Percentiles rank a stretch among this genome's conserved stretches.
Conservation (phyloP, 2,888 invertebrate genomes). For the Dicranocentrus wangi region DNA sequence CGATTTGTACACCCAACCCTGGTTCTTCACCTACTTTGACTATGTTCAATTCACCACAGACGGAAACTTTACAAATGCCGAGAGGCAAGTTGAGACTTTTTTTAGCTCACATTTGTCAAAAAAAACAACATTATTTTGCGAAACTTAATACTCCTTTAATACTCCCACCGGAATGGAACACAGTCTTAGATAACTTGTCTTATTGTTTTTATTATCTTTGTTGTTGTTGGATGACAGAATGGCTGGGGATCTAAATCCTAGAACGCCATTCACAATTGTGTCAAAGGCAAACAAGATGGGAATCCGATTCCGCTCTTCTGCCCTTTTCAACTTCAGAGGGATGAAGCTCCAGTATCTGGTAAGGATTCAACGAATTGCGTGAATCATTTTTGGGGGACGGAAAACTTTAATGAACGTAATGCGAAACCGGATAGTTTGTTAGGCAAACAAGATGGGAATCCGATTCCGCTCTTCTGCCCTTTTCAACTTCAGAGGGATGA, state of each 20-base stretch:
- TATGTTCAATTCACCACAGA: slow-evolving; percentile 71
- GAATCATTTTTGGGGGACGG: too few species aligned
- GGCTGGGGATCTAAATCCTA: slow-evolving; percentile 71
- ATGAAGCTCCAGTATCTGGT: slow-evolving; percentile 72
- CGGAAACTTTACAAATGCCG: slow-evolving; percentile 71
- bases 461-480: slow-evolving; percentile 72
- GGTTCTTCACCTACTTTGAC: slow-evolving; percentile 73
- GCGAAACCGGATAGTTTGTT: too few species aligned
- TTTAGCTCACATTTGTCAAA: too few species aligned
- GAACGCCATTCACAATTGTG: slow-evolving; percentile 70
- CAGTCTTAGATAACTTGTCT: background rate
- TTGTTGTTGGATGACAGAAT: slow-evolving; percentile 65
- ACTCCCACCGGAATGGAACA: too few species aligned
- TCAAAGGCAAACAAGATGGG: slow-evolving; percentile 71
- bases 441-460: slow-evolving; percentile 72
- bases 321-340: slow-evolving; percentile 72
- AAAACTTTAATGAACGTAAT: too few species aligned
- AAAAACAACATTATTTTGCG: background rate
- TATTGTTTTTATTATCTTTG: slow-evolving; percentile 1
- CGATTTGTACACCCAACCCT: slow-evolving; percentile 71
- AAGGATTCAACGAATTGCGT: slow-evolving; percentile 15
- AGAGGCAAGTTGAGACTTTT: slow-evolving; percentile 63
- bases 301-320: slow-evolving; percentile 72
- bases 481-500: slow-evolving; percentile 72
- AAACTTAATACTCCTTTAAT: background rate